Evolutionary conservation across 2,113 vertebrate species (phyloP), one percentile per base, ranked within the genome.

Genomic region (Hydrolagus affinis): DNA sequence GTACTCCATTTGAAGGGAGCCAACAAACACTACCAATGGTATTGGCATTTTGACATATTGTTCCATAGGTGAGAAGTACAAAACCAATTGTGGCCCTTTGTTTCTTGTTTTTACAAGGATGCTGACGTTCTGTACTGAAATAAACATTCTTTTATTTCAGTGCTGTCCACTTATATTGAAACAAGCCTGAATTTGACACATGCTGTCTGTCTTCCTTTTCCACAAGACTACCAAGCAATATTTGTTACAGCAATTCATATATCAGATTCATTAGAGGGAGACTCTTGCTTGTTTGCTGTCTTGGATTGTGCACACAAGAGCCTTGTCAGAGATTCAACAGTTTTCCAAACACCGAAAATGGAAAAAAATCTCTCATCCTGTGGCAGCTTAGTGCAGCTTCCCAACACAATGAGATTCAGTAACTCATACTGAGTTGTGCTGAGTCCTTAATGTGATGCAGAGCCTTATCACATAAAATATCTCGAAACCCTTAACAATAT

Each of bases 221-320:
- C 1, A 17, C 30, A 62, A 30, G 25, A 83, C 77, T 17, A 19
- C 25, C 25, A 83, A 83, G 14, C 15, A 83, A 66, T 12, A 72
- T 68, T 30, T 83, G 30, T 62, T 60, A 28, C 28, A 83, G 78
- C 78, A 83, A 83, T 83, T 15, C 62, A 66, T 66, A 28, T 21
- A 66, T 7, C 78, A 83, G 1, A 32, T 30, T 15, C 32, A 66
- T 83, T 83, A 66, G 25, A 66, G 62, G 32, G 78, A 32, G 21
- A 83, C 25, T 30, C 4, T n/a, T 66, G 78, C 25, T 28, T 32
- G 25, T 32, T 44, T 25, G 62, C 60, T 23, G 28, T 68, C 62
- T 66, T 30, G 78, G 28, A 66, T 68, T 83, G 62, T 83, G 30
- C 66, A 66, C 60, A 23, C 25, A 83, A 14, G 78, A 83, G 60